These are phyloP conservation scores for Bombus impatiens DNA, from an alignment of 1,140 invertebrate species.

Conservation along the genomic window DNA sequence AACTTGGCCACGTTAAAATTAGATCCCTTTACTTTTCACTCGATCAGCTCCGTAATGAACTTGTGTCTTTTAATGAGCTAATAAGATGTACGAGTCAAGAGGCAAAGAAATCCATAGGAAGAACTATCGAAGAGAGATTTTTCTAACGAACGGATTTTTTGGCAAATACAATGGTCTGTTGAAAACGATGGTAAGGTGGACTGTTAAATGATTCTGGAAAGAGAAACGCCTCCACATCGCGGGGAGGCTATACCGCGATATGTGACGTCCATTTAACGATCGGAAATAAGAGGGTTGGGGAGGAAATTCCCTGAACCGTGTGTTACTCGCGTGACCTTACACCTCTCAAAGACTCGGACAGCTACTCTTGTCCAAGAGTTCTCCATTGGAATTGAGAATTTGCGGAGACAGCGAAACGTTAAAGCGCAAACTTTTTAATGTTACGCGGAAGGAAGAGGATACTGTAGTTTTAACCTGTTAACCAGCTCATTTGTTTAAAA, in stretches of 20 bases:
- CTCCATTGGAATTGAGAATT: background rate
- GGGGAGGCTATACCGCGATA: background rate
- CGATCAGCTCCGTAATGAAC: background rate
- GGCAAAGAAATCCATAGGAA: background rate
- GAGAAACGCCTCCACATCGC: background rate
- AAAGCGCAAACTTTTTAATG: background rate
- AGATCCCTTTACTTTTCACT: background rate
- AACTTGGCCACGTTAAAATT: constrained; percentile 8
- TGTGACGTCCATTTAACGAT: constrained; percentile 44
- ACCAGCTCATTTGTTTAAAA: background rate
- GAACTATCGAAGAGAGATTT: background rate
- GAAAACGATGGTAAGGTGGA: background rate
- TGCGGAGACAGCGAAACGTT: background rate
- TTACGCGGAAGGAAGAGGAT: background rate
- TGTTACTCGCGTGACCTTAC: constrained; percentile 7
- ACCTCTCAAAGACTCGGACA: background rate
- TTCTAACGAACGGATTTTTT: background rate
- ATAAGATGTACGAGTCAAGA: background rate
- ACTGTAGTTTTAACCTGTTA: background rate
- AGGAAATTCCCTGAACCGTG: constrained; percentile 3
- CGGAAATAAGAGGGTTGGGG: constrained; percentile 41
- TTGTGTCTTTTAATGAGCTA: background rate
- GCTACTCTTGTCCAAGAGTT: background rate
- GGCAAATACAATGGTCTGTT: background rate
- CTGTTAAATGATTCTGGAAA: background rate